Evolutionary conservation across 2,113 vertebrate genomes (phyloP), one percentile per base, ranked within the genome.

Genomic region (Eira barbara): DNA sequence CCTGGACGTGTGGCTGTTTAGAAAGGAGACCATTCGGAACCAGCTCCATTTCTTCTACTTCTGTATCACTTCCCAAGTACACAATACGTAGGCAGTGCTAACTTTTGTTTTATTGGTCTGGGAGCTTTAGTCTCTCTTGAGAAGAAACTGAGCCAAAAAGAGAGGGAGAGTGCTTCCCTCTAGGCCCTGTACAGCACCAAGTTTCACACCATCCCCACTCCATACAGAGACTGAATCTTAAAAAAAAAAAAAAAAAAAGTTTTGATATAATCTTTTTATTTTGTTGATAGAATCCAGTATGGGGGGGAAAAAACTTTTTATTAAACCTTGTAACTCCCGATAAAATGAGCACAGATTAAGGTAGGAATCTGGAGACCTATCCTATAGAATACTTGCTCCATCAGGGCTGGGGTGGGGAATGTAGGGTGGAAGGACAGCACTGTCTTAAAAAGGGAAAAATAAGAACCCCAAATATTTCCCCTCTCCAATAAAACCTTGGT

Each of bases 281-380:
- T 96, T 59, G 31, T 87, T 91, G 63, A 91, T 45, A 93, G 97
- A 98, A 95, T 45, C 39, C 73, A 92, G 79, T 65, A 91, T 65
- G n/a, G 80, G 47, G 47, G 31, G 0, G n/a, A n/a, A n/a, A 85
- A 71, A 73, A 71, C 63, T 65, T 92, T 25, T 92, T 73, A 78
- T 97, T 97, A 89, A 94, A 82, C 93, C 95, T 96, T 96, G 34
- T 97, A 95, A 80, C 83, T 96, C 89, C 21, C 87, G 17, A 4
- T 42, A 9, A 65, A 61, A 34, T 47, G 57, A 97, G 94, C 25
- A 74, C 10, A 86, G 23, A 55, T 94, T 80, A 91, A 90, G 47
- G 49, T 80, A 88, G 52, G 36, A 39, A 88, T 39, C 2, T 63
- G 36, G 74, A 94, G 69, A 69, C 34, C 25, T 49, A 21, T 6